Evolutionary conservation across 2,888 invertebrate genomes (phyloP).

Genomic region (Aspidapion aeneum): DNA sequence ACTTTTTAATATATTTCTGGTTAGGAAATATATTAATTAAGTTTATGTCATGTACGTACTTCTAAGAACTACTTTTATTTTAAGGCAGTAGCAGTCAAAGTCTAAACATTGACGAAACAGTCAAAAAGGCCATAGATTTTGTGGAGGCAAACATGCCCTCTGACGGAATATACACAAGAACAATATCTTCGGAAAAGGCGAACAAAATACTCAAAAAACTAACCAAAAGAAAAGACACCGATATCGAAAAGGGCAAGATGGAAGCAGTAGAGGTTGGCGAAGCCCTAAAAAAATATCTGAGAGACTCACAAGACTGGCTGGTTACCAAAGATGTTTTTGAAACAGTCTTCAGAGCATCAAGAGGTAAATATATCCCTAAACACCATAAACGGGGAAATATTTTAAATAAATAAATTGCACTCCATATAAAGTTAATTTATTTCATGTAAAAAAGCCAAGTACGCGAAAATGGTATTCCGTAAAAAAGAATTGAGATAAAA

Average conservation of each 20-base stretch:
- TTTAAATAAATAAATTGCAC: too few relatives aligned
- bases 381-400: neutral
- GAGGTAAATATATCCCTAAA: constrained; percentile 54
- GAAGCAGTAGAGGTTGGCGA: constrained; percentile 91
- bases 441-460: too few relatives aligned
- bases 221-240: constrained; percentile 34
- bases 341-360: constrained; percentile 26
- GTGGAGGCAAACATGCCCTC: constrained; percentile 66
- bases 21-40: too few relatives aligned
- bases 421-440: too few relatives aligned
- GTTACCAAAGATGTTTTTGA: constrained; percentile 65
- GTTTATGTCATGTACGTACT: too few relatives aligned
- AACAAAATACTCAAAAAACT: constrained; percentile 39
- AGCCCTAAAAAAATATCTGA: constrained; percentile 86
- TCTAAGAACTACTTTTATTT: too few relatives aligned
- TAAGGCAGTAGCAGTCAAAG: constrained; percentile 31
- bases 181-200: constrained; percentile 68
- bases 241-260: constrained; percentile 45
- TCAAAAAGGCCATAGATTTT: constrained; percentile 70
- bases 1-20: too few relatives aligned
- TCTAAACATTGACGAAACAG: constrained; percentile 56
- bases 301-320: constrained; percentile 83
- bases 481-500: too few relatives aligned
- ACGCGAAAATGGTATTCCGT: too few relatives aligned
- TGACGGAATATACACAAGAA: constrained; percentile 78